Percentiles rank a stretch among this genome's conserved stretches.
phyloP scores from a whole-genome alignment of 37 sponge, comb jelly and placozoan species.

The Tethya wilhelma region DNA sequence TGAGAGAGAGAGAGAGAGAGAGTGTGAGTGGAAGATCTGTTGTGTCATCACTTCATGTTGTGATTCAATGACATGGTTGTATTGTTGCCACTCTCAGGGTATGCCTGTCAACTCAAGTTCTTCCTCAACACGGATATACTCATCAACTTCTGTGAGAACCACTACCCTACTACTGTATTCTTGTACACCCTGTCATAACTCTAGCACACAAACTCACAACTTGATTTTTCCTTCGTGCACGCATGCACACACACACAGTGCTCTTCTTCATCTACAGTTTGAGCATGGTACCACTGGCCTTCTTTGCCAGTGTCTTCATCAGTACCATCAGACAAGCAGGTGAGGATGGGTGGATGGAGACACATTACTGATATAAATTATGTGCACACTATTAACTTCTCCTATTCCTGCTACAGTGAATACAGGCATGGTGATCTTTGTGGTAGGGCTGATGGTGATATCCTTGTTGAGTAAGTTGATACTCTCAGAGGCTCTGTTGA shows the following conservation, averaged over 20 bases:
- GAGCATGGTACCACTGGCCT: constrained; percentile 79
- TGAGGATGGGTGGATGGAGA: not conserved
- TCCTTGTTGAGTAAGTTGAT: constrained; percentile 47
- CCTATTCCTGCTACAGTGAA: constrained; percentile 41
- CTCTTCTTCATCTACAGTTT: constrained; percentile 78
- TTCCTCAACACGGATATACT: constrained; percentile 78
- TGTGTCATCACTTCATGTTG: not conserved
- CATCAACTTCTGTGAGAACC: constrained; percentile 78
- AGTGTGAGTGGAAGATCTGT: not conserved
- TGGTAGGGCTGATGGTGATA: constrained; percentile 74
- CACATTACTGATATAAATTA: not conserved
- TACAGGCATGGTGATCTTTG: constrained; percentile 71
- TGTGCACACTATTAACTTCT: not conserved
- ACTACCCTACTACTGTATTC: not conserved
- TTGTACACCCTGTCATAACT: too few relatives aligned
- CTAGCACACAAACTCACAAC: not conserved
- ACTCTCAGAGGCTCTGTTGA: not conserved
- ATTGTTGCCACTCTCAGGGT: constrained; percentile 43
- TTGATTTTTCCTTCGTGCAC: too few relatives aligned
- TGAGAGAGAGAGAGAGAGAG: not conserved
- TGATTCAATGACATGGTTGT: not conserved
- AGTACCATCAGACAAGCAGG: constrained; percentile 70
- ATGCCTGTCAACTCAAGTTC: constrained; percentile 78
- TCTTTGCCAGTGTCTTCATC: constrained; percentile 86
- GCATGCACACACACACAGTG: constrained; percentile 34